A percentile compares a stretch with the other conserved stretches of the same genome.
phyloP scores from a whole-genome alignment of 2,113 vertebrate genomes.

The Actenoides hombroni region DNA sequence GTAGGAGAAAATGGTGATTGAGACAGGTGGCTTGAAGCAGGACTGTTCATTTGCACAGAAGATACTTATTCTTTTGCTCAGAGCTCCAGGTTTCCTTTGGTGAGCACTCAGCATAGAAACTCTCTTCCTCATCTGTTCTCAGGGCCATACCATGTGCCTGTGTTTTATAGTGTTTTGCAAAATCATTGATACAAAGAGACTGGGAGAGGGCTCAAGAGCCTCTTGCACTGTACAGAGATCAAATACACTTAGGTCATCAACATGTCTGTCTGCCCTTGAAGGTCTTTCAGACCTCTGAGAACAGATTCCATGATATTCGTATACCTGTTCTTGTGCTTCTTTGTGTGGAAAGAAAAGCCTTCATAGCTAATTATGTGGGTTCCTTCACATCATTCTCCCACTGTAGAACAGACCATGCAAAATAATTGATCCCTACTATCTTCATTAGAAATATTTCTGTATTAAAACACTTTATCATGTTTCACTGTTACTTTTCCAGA shows the following conservation, averaged over 20 bases:
- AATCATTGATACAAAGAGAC: not conserved
- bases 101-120: not conserved
- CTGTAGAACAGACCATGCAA: not conserved
- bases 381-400: conserved; percentile 22
- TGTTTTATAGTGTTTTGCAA: not conserved
- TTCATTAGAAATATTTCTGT: conserved; percentile 30
- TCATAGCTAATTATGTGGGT: conserved; percentile 18
- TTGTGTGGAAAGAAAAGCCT: not conserved
- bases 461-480: conserved; percentile 11
- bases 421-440: conserved; percentile 45
- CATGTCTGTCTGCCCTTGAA: conserved; percentile 32
- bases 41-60: not conserved
- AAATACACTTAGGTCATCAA: conserved; percentile 29
- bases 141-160: not conserved
- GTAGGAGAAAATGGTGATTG: not conserved
- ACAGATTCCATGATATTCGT: conserved; percentile 1
- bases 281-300: conserved; percentile 13
- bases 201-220: conserved; percentile 22
- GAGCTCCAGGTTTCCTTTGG: not conserved
- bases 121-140: not conserved
- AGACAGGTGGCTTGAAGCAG: not conserved
- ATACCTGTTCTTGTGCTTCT: conserved; percentile 9
- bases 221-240: conserved; percentile 2
- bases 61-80: not conserved
- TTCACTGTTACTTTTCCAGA: conserved; percentile 35